A percentile compares a stretch with the other conserved stretches of the same genome.
These are phyloP conservation scores for Mionectes olivaceus DNA, from an alignment of 2,797 vertebrate species.

Conservation along the genomic window DNA sequence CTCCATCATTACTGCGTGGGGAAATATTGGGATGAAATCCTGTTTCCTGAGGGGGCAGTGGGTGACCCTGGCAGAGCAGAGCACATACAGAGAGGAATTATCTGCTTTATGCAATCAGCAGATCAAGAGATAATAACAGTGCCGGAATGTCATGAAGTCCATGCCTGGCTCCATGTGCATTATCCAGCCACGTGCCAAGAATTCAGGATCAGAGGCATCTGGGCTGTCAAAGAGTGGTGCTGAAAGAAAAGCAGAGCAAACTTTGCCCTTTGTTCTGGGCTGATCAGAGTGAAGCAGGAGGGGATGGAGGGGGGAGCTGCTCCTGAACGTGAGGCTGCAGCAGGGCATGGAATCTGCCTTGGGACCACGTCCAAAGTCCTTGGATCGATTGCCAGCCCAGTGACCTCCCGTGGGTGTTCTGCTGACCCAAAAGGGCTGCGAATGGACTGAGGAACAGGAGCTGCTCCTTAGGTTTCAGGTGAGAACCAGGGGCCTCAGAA, in stretches of 20 bases:
- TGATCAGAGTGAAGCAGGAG: not conserved
- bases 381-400: not conserved
- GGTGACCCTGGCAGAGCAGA: not conserved
- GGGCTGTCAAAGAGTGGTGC: not conserved
- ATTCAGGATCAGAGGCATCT: not conserved
- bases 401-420: not conserved
- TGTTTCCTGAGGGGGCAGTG: not conserved
- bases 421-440: not conserved
- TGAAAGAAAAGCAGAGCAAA: conserved; percentile 25
- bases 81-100: not conserved
- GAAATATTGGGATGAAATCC: not conserved
- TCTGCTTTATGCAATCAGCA: not conserved
- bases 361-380: not conserved
- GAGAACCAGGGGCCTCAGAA: accelerated
- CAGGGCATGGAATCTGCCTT: accelerated
- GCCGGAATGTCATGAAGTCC: conserved; percentile 21
- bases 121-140: conserved; percentile 2
- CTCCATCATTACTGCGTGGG: not conserved
- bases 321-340: not conserved
- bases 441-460: not conserved
- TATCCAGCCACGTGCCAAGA: not conserved
- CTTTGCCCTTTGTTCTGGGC: not conserved
- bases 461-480: not conserved
- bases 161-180: not conserved
- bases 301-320: not conserved